These are phyloP conservation scores for Datnioides undecimradiatus DNA, from an alignment of 2,113 vertebrate genomes.

Conservation along the genomic window DNA sequence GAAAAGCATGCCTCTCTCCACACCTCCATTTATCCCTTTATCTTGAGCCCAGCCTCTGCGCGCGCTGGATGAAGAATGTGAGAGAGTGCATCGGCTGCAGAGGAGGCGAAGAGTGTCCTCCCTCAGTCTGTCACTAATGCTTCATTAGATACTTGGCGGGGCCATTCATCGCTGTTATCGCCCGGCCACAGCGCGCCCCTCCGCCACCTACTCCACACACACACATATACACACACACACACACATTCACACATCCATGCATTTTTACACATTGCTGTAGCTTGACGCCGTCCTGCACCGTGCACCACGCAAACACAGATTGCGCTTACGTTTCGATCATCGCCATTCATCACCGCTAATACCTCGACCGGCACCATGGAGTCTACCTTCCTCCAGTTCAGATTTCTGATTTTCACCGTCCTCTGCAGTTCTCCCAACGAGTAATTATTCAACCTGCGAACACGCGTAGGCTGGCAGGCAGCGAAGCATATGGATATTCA, in stretches of 20 bases:
- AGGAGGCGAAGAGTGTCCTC: conserved; percentile 43
- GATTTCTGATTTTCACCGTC: conserved; percentile 16
- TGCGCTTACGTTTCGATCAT: conserved; percentile 5
- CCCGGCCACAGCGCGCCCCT: conserved; percentile 50
- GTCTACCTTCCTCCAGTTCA: conserved; percentile 21
- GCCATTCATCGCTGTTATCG: conserved; percentile 75
- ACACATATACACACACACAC: not conserved
- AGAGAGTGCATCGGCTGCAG: conserved; percentile 32
- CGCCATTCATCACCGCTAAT: conserved; percentile 45
- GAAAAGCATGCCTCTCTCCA: conserved; percentile 2
- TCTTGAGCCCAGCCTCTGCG: conserved; percentile 42
- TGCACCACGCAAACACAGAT: not conserved
- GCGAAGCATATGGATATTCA: conserved; percentile 15
- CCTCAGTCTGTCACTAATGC: conserved; percentile 70
- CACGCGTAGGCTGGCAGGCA: not conserved
- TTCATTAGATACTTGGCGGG: conserved; percentile 71
- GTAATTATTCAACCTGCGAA: conserved; percentile 38
- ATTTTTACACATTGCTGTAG: not conserved
- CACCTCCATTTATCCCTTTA: conserved; percentile 61
- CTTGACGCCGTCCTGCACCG: not conserved
- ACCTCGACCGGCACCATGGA: conserved; percentile 25
- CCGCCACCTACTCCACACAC: conserved; percentile 3
- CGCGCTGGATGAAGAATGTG: conserved; percentile 58
- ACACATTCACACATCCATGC: not conserved
- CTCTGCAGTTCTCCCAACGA: conserved; percentile 27